phyloP scores from a whole-genome alignment of 1,140 invertebrate species.

The Dinothrombium tinctorium region DNA sequence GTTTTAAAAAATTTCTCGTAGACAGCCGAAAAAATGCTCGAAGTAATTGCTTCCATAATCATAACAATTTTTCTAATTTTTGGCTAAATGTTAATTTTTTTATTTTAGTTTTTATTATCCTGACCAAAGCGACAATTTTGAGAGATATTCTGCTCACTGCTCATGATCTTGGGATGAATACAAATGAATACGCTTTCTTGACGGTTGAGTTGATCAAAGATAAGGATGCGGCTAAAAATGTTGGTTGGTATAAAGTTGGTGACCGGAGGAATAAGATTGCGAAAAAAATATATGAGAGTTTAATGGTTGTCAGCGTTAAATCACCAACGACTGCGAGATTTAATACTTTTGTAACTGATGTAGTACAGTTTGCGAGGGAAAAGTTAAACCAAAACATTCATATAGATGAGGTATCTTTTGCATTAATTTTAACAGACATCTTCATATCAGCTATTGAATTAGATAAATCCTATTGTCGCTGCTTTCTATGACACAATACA shows the following conservation, averaged over 20 bases:
- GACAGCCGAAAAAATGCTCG: slow-evolving; percentile 32
- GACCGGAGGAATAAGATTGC: slow-evolving; percentile 15
- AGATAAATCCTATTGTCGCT: slow-evolving; percentile 44
- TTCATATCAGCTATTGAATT: background rate
- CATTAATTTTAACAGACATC: too few species aligned
- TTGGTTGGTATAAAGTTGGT: slow-evolving; percentile 12
- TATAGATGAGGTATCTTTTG: too few species aligned
- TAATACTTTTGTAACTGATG: slow-evolving; percentile 11
- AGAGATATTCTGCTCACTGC: slow-evolving; percentile 64
- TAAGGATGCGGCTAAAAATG: slow-evolving; percentile 7
- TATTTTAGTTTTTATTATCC: slow-evolving; percentile 50
- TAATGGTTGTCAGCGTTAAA: slow-evolving; percentile 14
- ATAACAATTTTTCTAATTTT: slow-evolving; percentile 13
- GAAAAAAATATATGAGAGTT: slow-evolving; percentile 15
- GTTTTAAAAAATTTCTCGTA: too few species aligned
- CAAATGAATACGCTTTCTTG: slow-evolving; percentile 58
- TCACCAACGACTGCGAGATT: slow-evolving; percentile 13
- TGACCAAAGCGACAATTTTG: slow-evolving; percentile 48
- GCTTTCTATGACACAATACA: slow-evolving; percentile 85
- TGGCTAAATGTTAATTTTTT: background rate
- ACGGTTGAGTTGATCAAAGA: slow-evolving; percentile 64
- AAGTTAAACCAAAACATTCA: too few species aligned
- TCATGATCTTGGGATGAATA: slow-evolving; percentile 54
- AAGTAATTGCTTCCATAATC: slow-evolving; percentile 28
- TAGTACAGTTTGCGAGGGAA: slow-evolving; percentile 1